Evolutionary conservation across 37 sponge, comb jelly and placozoan genomes (phyloP), one percentile per base, ranked within the genome.

Genomic region (Aphrocallistes beatrix): DNA sequence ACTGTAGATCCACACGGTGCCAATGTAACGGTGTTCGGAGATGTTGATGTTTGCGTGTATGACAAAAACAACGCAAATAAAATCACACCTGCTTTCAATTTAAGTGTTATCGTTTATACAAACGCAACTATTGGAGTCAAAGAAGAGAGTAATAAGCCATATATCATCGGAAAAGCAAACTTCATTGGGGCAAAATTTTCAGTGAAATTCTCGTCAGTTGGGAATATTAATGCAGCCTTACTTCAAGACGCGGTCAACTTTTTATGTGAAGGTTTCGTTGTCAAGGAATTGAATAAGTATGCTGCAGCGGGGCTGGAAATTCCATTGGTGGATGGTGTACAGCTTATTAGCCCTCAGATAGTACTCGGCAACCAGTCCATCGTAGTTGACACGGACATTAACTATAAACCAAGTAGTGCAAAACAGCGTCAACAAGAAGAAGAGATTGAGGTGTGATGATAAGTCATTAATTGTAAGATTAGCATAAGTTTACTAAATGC

Each of bases 241-340:
- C 34, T 60, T 3, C 75, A 60, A 60, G 75, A 28, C 34, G 75
- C 75, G 8, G 75, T 60, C n/a, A 60, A 60, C 75, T 60, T 60
- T 60, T 28, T 60, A 32, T 60, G 75, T 60, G 32, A 60, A 28
- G 75, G 32, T 8, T 60, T 32, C 34, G 75, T 60, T 19, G n/a
- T 60, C n/a, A 60, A 60, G 75, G 75, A 60, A 13, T 13, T 60
- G 75, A 60, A 60, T 13, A 60, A 75, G 34, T 93, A 90, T 82
- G 83, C 81, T 36, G 88, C 84, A 39, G 81, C 85, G 81, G 93
- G 93, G 10, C 19, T 93, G 6, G 50, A 81, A 23, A 88, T 93
- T 36, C 93, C 93, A 36, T 60, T 83, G 37, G 50, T 93, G 0
- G 89, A 90, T 86, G 93, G 91, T 23, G 48, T 93, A 9, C 85